These are phyloP conservation scores for Ceyx erithaca DNA, from an alignment of 2,797 vertebrate species.

Conservation along the genomic window DNA sequence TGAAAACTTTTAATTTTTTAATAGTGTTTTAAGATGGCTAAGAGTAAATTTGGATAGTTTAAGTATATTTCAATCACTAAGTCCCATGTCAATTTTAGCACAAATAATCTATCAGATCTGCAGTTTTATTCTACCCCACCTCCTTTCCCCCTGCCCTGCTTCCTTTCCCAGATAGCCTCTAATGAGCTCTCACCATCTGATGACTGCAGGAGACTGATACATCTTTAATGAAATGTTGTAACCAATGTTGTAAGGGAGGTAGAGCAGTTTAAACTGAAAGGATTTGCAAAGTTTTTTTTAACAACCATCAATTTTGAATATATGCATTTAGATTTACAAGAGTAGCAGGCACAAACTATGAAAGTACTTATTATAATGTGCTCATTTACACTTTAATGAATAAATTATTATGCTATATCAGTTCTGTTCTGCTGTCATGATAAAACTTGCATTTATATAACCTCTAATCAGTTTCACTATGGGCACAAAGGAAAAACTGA, in stretches of 20 bases:
- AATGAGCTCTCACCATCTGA: not conserved
- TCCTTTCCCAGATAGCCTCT: not conserved
- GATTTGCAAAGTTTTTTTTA: not conserved
- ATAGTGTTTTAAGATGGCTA: not conserved
- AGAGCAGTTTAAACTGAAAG: conserved; percentile 13
- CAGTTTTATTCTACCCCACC: not conserved
- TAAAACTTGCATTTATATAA: conserved; percentile 76
- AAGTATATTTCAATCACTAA: not conserved
- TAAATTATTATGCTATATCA: conserved; percentile 83
- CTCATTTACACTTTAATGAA: conserved; percentile 85
- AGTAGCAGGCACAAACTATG: conserved; percentile 13
- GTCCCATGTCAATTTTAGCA: not conserved
- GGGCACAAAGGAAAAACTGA: conserved; percentile 58
- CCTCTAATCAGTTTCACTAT: conserved; percentile 64
- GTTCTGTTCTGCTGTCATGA: conserved; percentile 70
- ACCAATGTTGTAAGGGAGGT: not conserved
- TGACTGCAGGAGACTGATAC: not conserved
- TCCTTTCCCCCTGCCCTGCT: fast-evolving
- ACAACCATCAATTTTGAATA: not conserved
- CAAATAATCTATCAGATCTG: not conserved
- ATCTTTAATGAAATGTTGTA: conserved; percentile 1
- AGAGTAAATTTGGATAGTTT: not conserved
- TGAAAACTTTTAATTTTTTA: not conserved
- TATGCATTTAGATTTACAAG: not conserved
- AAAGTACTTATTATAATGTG: conserved; percentile 41